Base-by-base conservation (phyloP, 2,888 invertebrate genomes). In the Seira sanloemensis region DNA sequence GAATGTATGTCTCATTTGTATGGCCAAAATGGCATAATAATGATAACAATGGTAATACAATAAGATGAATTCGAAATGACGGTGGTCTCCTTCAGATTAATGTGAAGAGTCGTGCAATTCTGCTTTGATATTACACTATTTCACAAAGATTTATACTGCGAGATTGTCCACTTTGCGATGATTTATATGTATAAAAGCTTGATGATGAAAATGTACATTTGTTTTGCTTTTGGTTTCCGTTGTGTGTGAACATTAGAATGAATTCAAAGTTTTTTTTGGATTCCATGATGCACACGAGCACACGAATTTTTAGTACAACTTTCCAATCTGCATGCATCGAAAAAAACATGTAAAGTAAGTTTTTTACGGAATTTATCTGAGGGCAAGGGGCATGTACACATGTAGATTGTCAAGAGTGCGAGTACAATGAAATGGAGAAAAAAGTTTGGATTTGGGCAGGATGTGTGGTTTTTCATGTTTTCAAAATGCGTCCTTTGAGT, bases 211-310 rank as follows among this genome's bases (percentile, higher is more conserved):
- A 46, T 25, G 68, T 54, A 54, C 25, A n/a, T n/a, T n/a, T n/a
- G n/a, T n/a, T n/a, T 66, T 24, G 67, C 25, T 25, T 67, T 76
- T 76, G 54, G 26, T 24, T 68, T 76, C 67, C 67, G 75, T 23
- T 67, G 46, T 67, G 67, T 54, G 66, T 24, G 50, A 19, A 50
- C 50, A 25, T 76, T n/a, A 18, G 21, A n/a, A 21, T 46, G 18
- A 46, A 26, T 2, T 46, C 24, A 23, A 72, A 24, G 54, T 54
- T 54, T 72, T 54, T 54, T 21, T 72, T 72, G 25, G 5, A 12
- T 37, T 37, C 4, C 37, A 12, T 37, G 4, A 37, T 12, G 37
- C 37, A n/a, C n/a, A n/a, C n/a, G n/a, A n/a, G n/a, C n/a, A n/a
- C n/a, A n/a, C n/a, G n/a, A n/a, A n/a, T n/a, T n/a, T n/a, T n/a